A percentile compares a stretch with the other conserved stretches of the same genome.
Conservation (phyloP, 37 sponge, comb jelly and placozoan species). For the Sycon ciliatum region DNA sequence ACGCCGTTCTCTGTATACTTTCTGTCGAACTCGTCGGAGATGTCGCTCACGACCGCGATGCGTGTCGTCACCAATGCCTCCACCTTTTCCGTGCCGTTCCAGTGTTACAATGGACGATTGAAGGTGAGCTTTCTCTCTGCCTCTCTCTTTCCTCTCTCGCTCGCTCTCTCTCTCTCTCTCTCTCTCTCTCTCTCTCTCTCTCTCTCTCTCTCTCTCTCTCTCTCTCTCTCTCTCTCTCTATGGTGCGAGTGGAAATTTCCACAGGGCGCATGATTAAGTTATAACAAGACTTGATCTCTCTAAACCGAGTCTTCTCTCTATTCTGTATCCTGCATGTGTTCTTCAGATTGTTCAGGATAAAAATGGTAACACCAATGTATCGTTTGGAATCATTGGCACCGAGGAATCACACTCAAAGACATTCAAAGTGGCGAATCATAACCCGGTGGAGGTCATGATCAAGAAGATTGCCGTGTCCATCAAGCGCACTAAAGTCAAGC, state of each 20-base stretch:
- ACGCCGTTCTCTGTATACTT: conserved; percentile 46
- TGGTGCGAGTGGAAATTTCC: too few species aligned
- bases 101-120: conserved; percentile 70
- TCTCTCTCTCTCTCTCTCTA: too few species aligned
- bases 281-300: too few species aligned
- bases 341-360: too few species aligned
- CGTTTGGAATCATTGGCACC: conserved; percentile 47
- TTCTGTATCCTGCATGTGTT: too few species aligned
- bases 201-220: not conserved
- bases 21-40: conserved; percentile 47
- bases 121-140: conserved; percentile 17
- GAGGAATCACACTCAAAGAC: conserved; percentile 22
- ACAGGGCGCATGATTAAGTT: too few species aligned
- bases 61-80: conserved; percentile 71
- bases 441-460: conserved; percentile 67
- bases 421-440: conserved; percentile 52
- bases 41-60: conserved; percentile 56
- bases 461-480: too few species aligned
- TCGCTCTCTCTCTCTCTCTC: not conserved
- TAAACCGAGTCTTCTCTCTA: too few species aligned
- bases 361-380: too few species aligned
- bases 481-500: too few species aligned
- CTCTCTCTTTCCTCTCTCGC: not conserved
- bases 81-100: conserved; percentile 60
- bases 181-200: not conserved